A percentile compares a stretch with the other conserved stretches of the same genome.
Evolutionary conservation across 1,140 invertebrate genomes (phyloP).

Genomic region (Musca vetustissima): DNA sequence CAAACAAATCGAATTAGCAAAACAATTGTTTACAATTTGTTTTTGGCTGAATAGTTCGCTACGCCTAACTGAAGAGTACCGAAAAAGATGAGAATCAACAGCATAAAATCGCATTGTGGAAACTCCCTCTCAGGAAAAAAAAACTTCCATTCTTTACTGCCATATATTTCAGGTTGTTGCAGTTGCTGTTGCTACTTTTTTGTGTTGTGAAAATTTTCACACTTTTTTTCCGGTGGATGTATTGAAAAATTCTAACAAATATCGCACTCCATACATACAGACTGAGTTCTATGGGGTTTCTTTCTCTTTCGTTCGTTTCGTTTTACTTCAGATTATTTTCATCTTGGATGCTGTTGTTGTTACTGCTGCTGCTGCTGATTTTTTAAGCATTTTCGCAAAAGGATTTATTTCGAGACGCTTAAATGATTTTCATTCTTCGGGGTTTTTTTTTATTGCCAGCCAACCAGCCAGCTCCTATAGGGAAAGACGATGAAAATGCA

Average conservation of each 20-base stretch:
- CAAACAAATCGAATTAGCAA: conserved; percentile 1
- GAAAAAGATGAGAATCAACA: not conserved
- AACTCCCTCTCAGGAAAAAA: not conserved
- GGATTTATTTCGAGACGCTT: no score
- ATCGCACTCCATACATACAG: no score
- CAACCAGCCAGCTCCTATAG: no score
- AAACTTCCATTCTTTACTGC: no score
- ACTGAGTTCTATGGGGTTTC: no score
- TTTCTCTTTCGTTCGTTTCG: no score
- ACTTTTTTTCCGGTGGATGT: not conserved
- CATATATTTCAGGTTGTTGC: no score
- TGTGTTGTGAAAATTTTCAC: conserved; percentile 12
- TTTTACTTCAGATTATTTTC: not conserved
- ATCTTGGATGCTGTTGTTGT: not conserved
- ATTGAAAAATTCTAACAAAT: not conserved
- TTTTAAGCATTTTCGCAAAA: no score
- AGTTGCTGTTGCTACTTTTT: not conserved
- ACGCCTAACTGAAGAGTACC: no score
- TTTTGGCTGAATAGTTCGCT: no score
- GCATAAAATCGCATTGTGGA: not conserved
- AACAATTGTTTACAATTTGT: conserved; percentile 6
- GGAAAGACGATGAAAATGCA: not conserved
- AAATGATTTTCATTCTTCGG: no score
- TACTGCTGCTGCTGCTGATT: not conserved
- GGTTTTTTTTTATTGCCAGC: no score